Base-by-base conservation (phyloP, 2,888 invertebrate species). In the Lasioglossum calceatum region DNA sequence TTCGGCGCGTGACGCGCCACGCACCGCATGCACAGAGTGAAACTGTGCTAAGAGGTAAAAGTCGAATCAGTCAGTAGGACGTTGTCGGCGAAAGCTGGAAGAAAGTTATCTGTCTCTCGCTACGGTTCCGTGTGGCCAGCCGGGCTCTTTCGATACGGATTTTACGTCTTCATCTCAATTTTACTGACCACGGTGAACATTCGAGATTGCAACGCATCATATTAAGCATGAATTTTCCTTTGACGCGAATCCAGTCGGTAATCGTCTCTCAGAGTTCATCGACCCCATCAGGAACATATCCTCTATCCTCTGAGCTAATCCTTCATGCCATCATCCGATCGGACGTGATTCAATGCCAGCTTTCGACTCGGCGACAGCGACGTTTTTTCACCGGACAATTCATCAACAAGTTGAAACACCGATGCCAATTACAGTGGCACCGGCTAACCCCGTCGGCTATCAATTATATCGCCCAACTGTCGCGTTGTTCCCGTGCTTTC, bases 11-110 rank as follows among this genome's bases (percentile, higher is more conserved):
- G 70, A 71, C 70, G n/a, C 3, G 70, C 23, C n/a, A n/a, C 19
- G 71, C 19, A 58, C 47, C 71, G 14, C 87, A 87, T 79, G 85
- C 87, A 82, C 83, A 74, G 84, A 93, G 94, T 93, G 94, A 95
- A 95, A 94, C 92, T 94, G 94, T 94, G 94, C 93, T 94, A 94
- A 93, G 93, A 94, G 94, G 94, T 94, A 94, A 94, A 94, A 94
- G 94, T 94, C 93, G 93, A 92, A 93, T 93, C 94, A 94, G 93
- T 93, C 94, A 94, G 94, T 94, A 93, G 94, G 93, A 93, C 94
- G 93, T 94, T 88, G 90, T 88, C 89, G 92, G 94, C 93, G 94
- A 94, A 94, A 94, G 94, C 94, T 88, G 92, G 82, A 94, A 94
- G 94, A 94, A 94, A 94, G 94, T 94, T 93, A 93, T 93, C 88